Evolutionary conservation across 2,888 invertebrate genomes (phyloP), one percentile per base, ranked within the genome.

Genomic region (Sturmia bella): DNA sequence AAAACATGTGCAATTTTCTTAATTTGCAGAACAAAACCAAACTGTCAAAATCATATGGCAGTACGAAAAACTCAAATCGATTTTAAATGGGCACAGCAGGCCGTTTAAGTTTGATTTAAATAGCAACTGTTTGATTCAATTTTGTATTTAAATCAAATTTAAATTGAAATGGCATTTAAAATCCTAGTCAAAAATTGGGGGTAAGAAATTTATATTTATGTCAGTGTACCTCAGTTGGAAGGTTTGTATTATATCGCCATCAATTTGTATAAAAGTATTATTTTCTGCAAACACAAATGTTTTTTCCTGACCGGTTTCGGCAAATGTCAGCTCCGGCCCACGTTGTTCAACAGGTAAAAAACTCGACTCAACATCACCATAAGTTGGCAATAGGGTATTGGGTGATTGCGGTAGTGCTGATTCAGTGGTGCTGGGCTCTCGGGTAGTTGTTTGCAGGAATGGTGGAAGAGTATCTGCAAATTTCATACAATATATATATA

Each of bases 211-310:
- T 32, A 4, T 6, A 27, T 27, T 27, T 27, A 27, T 27, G 6
- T 27, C 3, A 4, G 27, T 27, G 27, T 27, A 96, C 97, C 97
- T 94, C 85, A 97, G 93, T 91, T 97, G 97, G 92, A 97, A 97
- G 77, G 96, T 95, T 88, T 96, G 96, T 88, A 97, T 96, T 83
- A 96, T 95, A 89, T 95, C 95, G n/a, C 97, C 97, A 89, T 97
- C 96, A 63, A 97, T 93, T 89, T 97, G 97, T 88, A 97, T 97
- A 90, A 95, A 97, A 3, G 97, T 97, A 87, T 97, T 96, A 85
- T 96, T 96, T 88, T 96, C 95, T 19, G 97, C 96, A 90, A 97
- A 97, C 94, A 97, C 96, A 90, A 97, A 97, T n/a, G 96, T 96
- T 87, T 94, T 94, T 85, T 95, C 94, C 87, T 95, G 93, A 1